These are phyloP conservation scores for Hyposoter didymator DNA, from an alignment of 2,888 invertebrate genomes.

Conservation along the genomic window DNA sequence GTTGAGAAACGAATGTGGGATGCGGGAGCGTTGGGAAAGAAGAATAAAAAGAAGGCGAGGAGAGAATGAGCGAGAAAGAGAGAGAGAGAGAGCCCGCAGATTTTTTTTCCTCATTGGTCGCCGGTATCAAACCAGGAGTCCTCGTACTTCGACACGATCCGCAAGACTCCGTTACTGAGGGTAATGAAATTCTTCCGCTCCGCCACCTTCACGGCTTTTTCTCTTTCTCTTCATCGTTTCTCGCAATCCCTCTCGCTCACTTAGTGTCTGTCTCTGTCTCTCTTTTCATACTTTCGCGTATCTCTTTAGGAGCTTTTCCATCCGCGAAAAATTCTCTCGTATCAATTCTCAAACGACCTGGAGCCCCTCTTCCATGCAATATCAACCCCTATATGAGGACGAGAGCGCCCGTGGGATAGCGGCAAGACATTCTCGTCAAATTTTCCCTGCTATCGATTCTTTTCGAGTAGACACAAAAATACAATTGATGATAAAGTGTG, in stretches of 20 bases:
- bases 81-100: constrained; percentile 71
- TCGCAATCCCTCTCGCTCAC: constrained; percentile 41
- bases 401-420: constrained; percentile 31
- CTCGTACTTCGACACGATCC: constrained; percentile 72
- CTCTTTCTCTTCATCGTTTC: constrained; percentile 35
- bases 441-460: constrained; percentile 66
- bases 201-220: constrained; percentile 52
- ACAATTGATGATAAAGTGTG: constrained; percentile 18
- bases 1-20: constrained; percentile 58
- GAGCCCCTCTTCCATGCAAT: not conserved
- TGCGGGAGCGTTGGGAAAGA: constrained; percentile 47
- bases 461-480: constrained; percentile 53
- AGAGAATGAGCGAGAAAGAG: constrained; percentile 56
- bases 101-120: constrained; percentile 68
- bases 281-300: constrained; percentile 37
- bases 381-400: constrained; percentile 15
- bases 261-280: constrained; percentile 56
- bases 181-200: constrained; percentile 80
- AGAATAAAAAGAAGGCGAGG: constrained; percentile 24
- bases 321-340: constrained; percentile 60
- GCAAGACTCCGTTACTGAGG: constrained; percentile 74
- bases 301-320: constrained; percentile 51
- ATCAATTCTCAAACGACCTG: constrained; percentile 58
- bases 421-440: constrained; percentile 60
- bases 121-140: constrained; percentile 70